A percentile compares a stretch with the other conserved stretches of the same genome.
These are phyloP conservation scores for Perodicticus potto DNA, from an alignment of 2,797 vertebrate species.

Conservation along the genomic window DNA sequence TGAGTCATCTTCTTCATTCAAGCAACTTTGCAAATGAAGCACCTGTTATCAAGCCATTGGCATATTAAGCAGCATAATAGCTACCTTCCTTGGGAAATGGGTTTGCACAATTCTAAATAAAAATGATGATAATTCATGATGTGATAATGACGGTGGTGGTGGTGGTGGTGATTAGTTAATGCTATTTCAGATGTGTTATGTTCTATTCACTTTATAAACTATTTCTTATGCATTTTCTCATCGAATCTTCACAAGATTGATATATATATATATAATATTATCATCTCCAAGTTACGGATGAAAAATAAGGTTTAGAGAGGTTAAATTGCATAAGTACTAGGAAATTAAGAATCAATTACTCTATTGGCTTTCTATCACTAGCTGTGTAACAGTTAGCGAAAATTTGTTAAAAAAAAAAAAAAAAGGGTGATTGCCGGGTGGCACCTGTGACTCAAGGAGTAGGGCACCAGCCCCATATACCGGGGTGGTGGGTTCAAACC, in stretches of 20 bases:
- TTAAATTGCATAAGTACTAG: neutral
- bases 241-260: neutral
- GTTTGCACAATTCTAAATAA: neutral
- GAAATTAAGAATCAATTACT: neutral
- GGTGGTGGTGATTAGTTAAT: neutral
- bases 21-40: neutral
- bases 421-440: neutral
- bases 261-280: neutral
- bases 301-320: neutral
- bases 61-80: neutral
- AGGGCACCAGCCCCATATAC: too few species aligned
- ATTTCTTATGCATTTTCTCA: neutral
- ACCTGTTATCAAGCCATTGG: neutral
- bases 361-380: neutral
- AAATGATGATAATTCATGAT: neutral
- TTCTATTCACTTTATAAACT: neutral
- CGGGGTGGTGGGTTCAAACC: too few species aligned
- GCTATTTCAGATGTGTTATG: neutral
- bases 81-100: neutral
- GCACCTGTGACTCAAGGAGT: too few species aligned
- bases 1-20: neutral
- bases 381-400: neutral
- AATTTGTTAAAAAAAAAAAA: neutral
- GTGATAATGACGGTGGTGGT: too few species aligned
- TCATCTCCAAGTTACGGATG: neutral